A percentile compares a stretch with the other conserved stretches of the same genome.
Evolutionary conservation across 2,888 invertebrate genomes (phyloP).

Genomic region (Iphiclides podalirius): DNA sequence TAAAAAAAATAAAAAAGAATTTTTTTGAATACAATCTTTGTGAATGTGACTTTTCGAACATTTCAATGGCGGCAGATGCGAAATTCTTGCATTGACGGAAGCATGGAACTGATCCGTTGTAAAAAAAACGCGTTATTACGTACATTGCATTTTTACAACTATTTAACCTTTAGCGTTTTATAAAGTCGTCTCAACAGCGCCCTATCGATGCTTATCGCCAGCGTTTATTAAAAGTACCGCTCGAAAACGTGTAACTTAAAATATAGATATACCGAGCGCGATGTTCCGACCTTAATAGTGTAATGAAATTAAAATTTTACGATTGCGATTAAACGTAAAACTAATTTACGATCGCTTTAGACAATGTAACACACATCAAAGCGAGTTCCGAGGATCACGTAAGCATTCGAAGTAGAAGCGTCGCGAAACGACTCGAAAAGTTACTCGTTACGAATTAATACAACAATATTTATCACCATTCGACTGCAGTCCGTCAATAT

Average conservation of each 20-base stretch:
- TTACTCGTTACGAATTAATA: too few species aligned
- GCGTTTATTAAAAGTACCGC: constrained; percentile 11
- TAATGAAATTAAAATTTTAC: constrained; percentile 14
- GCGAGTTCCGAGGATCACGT: background rate
- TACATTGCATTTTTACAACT: constrained; percentile 43
- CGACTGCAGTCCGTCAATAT: too few species aligned
- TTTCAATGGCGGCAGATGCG: constrained; percentile 38
- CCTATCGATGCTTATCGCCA: constrained; percentile 19
- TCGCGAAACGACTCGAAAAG: too few species aligned
- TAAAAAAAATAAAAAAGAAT: too few species aligned
- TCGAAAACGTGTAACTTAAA: constrained; percentile 1
- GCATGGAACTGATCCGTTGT: constrained; percentile 19
- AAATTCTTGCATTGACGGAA: constrained; percentile 34
- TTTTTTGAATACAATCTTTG: too few species aligned
- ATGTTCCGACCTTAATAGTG: constrained; percentile 11
- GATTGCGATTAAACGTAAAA: background rate
- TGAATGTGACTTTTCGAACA: too few species aligned
- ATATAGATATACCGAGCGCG: background rate
- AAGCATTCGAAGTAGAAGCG: too few species aligned
- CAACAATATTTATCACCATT: too few species aligned
- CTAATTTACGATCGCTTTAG: background rate
- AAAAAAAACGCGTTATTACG: constrained; percentile 21
- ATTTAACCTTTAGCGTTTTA: constrained; percentile 44
- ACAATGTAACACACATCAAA: background rate
- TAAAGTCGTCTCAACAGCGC: constrained; percentile 26